phyloP scores from a whole-genome alignment of 92 coral and sea anemone genomes.

The Heteractis magnifica region DNA sequence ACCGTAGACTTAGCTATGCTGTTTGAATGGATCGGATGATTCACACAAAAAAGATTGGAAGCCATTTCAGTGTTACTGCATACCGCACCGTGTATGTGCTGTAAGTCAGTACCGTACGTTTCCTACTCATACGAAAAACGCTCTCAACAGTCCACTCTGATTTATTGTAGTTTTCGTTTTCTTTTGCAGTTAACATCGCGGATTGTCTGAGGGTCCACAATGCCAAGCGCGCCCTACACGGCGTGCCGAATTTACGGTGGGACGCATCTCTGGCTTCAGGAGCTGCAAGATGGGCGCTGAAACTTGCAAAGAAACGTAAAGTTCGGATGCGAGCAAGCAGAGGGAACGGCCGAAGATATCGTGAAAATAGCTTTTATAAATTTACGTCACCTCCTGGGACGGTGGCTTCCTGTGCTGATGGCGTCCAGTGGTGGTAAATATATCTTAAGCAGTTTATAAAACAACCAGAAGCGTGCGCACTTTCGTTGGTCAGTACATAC shows the following conservation, averaged over 20 bases:
- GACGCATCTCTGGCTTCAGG: conserved; percentile 35
- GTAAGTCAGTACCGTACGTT: too few species aligned
- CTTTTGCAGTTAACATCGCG: conserved; percentile 19
- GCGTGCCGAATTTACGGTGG: conserved; percentile 45
- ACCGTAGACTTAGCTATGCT: too few species aligned
- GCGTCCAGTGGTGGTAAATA: conserved; percentile 6
- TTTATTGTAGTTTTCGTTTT: background rate
- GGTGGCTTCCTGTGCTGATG: background rate
- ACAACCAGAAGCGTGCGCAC: too few species aligned
- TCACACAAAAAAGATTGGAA: too few species aligned
- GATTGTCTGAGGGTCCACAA: conserved; percentile 41
- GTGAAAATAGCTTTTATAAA: conserved; percentile 19
- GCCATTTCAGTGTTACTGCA: too few species aligned
- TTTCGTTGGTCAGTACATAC: too few species aligned
- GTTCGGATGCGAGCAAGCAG: conserved; percentile 25
- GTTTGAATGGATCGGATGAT: too few species aligned
- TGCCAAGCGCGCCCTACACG: conserved; percentile 35
- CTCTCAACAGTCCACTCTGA: too few species aligned
- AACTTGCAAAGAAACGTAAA: conserved; percentile 27
- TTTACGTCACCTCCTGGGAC: conserved; percentile 10
- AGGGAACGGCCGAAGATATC: conserved; percentile 23
- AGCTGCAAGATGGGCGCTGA: conserved; percentile 35
- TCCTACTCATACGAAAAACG: too few species aligned
- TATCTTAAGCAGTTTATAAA: background rate
- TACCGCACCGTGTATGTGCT: too few species aligned